Conservation (phyloP, 2,797 vertebrate genomes). For the Rallus crepitans region DNA sequence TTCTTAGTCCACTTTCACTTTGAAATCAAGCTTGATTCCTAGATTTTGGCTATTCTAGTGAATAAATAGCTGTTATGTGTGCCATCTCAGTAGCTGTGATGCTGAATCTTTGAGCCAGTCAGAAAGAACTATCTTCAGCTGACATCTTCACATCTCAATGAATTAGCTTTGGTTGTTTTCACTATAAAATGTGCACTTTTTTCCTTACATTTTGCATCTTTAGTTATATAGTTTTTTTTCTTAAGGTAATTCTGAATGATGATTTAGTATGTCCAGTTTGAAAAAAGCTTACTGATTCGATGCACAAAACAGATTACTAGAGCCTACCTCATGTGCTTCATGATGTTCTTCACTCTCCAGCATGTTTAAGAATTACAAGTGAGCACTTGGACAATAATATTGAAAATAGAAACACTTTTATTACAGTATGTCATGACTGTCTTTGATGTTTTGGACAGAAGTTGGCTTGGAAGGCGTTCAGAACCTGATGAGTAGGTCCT, state of each 20-base stretch:
- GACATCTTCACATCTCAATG: not conserved
- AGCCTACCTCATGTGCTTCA: not conserved
- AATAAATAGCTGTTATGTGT: not conserved
- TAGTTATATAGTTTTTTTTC: not conserved
- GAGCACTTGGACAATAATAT: not conserved
- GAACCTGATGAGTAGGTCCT: not conserved
- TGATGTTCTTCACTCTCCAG: not conserved
- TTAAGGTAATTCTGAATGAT: not conserved
- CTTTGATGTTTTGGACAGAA: not conserved
- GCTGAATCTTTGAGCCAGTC: not conserved
- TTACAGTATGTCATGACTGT: not conserved
- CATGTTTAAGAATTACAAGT: not conserved
- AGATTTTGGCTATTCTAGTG: not conserved
- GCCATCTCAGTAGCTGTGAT: not conserved
- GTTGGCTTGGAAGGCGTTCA: not conserved
- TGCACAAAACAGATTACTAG: not conserved
- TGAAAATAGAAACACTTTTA: not conserved
- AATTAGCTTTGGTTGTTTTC: not conserved
- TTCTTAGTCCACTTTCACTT: not conserved
- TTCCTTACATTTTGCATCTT: not conserved
- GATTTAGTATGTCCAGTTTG: not conserved
- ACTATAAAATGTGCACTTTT: not conserved
- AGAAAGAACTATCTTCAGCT: not conserved
- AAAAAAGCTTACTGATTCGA: slow-evolving; percentile 21
- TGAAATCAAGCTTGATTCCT: not conserved